Conservation (phyloP, 1,140 invertebrate species). For the Euglossa dilemma region DNA sequence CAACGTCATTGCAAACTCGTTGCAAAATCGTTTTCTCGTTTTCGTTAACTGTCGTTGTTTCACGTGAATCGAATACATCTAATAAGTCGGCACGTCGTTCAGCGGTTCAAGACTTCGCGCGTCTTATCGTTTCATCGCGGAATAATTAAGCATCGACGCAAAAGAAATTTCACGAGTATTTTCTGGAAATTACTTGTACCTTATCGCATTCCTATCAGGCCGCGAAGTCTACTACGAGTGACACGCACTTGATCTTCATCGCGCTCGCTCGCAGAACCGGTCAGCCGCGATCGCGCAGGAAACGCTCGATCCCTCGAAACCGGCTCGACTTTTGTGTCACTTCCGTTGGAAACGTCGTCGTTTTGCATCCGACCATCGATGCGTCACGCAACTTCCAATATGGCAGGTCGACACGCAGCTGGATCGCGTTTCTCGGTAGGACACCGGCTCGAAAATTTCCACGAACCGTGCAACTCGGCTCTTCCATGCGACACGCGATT, state of each 20-base stretch:
- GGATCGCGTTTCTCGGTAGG: neutral
- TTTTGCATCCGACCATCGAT: neutral
- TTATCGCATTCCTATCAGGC: neutral
- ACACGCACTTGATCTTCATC: neutral
- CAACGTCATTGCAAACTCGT: too few species aligned
- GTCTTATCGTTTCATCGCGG: too few species aligned
- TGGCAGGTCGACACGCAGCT: neutral
- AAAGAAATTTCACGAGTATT: too few species aligned
- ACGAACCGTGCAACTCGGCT: neutral
- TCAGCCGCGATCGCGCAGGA: neutral
- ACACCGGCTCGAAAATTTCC: neutral
- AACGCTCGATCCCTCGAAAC: neutral
- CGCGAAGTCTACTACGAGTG: neutral
- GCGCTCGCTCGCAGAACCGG: too few species aligned
- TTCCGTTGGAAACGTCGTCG: too few species aligned
- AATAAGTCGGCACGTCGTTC: too few species aligned
- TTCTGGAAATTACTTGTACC: too few species aligned
- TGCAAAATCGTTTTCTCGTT: too few species aligned
- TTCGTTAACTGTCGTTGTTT: too few species aligned
- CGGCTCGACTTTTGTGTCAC: neutral
- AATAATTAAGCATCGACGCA: neutral
- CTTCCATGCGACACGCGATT: constrained; percentile 9
- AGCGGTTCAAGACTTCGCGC: too few species aligned
- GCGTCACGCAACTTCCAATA: constrained; percentile 5
- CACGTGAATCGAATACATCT: too few species aligned